Evolutionary conservation across 2,888 invertebrate genomes (phyloP).

Genomic region (Alsophila aescularia): DNA sequence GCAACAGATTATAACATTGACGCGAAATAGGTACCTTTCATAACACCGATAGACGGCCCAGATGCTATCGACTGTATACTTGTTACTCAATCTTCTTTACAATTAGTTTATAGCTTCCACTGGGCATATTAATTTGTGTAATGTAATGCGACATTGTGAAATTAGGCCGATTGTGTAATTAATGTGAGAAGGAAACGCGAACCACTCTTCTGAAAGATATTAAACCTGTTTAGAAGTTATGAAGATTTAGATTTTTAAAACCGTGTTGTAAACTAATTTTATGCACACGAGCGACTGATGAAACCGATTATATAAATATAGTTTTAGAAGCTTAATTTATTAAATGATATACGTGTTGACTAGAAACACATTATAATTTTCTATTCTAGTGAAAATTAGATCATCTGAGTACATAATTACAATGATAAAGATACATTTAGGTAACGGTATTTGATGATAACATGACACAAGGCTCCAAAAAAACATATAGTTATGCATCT

Average conservation of each 20-base stretch:
- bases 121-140: slow-evolving; percentile 53
- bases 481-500: too few species aligned
- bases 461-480: too few species aligned
- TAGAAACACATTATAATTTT: too few species aligned
- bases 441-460: too few species aligned
- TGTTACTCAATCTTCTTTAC: slow-evolving; percentile 63
- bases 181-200: slow-evolving; percentile 33
- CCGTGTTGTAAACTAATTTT: neutral
- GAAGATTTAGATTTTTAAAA: neutral
- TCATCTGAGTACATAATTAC: too few species aligned
- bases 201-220: slow-evolving; percentile 3
- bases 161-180: slow-evolving; percentile 41
- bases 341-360: too few species aligned
- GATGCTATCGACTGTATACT: slow-evolving; percentile 63
- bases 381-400: too few species aligned
- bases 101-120: slow-evolving; percentile 54
- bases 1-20: slow-evolving; percentile 39
- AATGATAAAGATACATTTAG: too few species aligned
- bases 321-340: neutral
- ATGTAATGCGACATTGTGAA: slow-evolving; percentile 46
- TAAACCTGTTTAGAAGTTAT: neutral
- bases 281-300: neutral
- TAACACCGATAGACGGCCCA: slow-evolving; percentile 57
- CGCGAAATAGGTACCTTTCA: slow-evolving; percentile 53
- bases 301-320: neutral